phyloP scores from a whole-genome alignment of 2,797 vertebrate species.

The Loriculus beryllinus region DNA sequence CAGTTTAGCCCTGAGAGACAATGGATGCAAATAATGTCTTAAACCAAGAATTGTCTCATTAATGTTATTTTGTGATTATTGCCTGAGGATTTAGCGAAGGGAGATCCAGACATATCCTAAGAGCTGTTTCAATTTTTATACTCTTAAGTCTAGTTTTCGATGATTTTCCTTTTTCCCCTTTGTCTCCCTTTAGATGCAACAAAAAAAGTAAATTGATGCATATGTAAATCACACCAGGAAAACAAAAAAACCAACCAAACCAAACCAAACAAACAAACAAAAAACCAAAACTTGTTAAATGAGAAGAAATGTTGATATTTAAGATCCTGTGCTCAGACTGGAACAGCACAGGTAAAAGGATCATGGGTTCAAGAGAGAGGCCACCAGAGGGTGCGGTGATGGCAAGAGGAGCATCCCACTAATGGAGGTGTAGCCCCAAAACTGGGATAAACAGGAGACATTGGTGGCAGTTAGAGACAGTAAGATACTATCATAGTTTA shows the following conservation, averaged over 20 bases:
- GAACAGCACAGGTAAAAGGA: not conserved
- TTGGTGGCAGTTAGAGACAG: not conserved
- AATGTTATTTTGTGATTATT: slow-evolving; percentile 29
- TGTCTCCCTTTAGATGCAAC: not conserved
- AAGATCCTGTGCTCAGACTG: not conserved
- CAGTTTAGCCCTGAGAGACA: slow-evolving; percentile 16
- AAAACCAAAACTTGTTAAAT: not conserved
- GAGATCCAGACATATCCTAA: not conserved
- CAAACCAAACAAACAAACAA: not conserved
- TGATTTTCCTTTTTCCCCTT: not conserved
- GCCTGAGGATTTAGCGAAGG: not conserved
- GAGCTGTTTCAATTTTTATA: not conserved
- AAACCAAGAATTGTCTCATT: slow-evolving; percentile 1
- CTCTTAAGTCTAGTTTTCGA: not conserved
- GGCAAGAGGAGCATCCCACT: not conserved
- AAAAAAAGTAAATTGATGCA: not conserved
- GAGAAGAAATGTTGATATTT: not conserved
- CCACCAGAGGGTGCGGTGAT: not conserved
- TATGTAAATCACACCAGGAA: not conserved
- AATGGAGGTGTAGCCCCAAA: not conserved
- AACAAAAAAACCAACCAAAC: not conserved
- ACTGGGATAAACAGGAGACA: not conserved
- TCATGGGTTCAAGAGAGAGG: not conserved
- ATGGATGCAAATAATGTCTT: not conserved
- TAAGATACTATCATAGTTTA: not conserved